These are phyloP conservation scores for Chrysochloris asiatica DNA, from an alignment of 2,113 vertebrate genomes.

Conservation along the genomic window DNA sequence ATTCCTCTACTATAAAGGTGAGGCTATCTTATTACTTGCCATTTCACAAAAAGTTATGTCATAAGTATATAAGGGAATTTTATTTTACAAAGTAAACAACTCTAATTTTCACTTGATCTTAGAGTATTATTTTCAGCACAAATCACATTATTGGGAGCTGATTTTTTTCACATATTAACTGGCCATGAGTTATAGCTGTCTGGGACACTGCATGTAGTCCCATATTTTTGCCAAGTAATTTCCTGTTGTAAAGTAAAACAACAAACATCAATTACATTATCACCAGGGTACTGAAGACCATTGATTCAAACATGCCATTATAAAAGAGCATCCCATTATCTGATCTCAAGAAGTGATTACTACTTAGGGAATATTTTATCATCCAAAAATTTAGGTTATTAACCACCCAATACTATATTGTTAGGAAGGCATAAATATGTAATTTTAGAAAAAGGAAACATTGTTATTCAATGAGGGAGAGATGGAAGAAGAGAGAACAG, in stretches of 20 bases:
- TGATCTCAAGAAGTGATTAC: background rate
- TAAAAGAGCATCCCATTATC: background rate
- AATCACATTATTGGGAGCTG: background rate
- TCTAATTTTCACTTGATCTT: conserved; percentile 21
- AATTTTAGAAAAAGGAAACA: background rate
- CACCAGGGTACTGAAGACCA: background rate
- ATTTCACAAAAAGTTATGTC: conserved; percentile 36
- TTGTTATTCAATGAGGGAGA: fast-evolving
- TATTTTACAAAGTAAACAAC: background rate
- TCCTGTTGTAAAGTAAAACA: conserved; percentile 12
- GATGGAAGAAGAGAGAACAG: fast-evolving
- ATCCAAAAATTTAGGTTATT: background rate
- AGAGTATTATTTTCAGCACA: background rate
- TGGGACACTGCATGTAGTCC: background rate
- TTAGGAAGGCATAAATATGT: background rate
- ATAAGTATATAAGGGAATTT: conserved; percentile 38
- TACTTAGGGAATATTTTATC: conserved; percentile 17
- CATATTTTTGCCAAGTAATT: conserved; percentile 20
- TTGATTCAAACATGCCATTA: background rate
- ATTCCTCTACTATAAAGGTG: background rate
- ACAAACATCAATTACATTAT: background rate
- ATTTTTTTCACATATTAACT: conserved; percentile 39
- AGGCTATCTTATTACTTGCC: background rate
- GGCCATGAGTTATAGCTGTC: background rate
- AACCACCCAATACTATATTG: background rate